phyloP scores from a whole-genome alignment of 1,140 invertebrate genomes.

The Druon quercuslanigerum region DNA sequence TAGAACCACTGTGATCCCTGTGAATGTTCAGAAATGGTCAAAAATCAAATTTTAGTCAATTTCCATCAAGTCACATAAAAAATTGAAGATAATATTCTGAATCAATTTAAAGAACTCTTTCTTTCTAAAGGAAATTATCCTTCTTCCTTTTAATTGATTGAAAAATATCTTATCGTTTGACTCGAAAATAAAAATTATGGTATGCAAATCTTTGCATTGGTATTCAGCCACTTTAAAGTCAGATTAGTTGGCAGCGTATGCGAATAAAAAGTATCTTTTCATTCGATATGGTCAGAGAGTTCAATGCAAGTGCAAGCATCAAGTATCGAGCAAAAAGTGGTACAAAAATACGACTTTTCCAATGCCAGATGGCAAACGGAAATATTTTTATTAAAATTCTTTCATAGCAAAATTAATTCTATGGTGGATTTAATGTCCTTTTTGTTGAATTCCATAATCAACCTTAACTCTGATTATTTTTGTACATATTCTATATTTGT shows the following conservation, averaged over 20 bases:
- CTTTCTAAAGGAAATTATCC: no score
- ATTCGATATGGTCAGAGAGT: conserved; percentile 17
- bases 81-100: no score
- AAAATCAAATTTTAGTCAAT: no score
- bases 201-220: conserved; percentile 3
- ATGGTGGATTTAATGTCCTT: no score
- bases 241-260: conserved; percentile 1
- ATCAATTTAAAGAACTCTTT: no score
- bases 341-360: background rate
- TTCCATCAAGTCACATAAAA: no score
- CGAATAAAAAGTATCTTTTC: background rate
- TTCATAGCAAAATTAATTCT: background rate
- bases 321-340: background rate
- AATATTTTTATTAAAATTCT: background rate
- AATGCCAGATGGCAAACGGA: background rate
- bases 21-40: no score
- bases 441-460: no score
- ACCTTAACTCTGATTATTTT: no score
- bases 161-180: background rate
- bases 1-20: no score
- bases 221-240: conserved; percentile 10
- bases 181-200: conserved; percentile 2
- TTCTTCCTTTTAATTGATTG: no score
- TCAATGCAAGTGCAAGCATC: conserved; percentile 2
- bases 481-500: no score